Evolutionary conservation across 2,888 invertebrate genomes (phyloP), one percentile per base, ranked within the genome.

Genomic region (Watsonalla cultraria): DNA sequence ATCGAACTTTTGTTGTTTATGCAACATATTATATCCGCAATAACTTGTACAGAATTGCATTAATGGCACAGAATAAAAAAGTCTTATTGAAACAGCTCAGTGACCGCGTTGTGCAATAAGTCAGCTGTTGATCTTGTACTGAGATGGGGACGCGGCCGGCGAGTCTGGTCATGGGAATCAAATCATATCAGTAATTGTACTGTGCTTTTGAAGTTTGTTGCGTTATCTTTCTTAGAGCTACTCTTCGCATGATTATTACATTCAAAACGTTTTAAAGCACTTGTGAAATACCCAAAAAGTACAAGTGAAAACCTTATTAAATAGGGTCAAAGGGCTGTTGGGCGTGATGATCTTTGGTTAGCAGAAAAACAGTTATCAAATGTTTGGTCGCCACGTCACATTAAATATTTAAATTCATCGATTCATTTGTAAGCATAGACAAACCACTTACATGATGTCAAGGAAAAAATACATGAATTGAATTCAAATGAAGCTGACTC

Each of bases 1-100:
- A 78, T 79, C 72, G 72, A 71, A 69, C 65, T 62, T 64, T 72
- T 65, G 74, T 80, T 79, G 78, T 82, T 78, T 72, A 71, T 71
- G 59, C 65, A 74, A 69, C 64, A 64, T 65, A 70, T 63, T 76
- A 78, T 75, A 76, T 76, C 78, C 72, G 74, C 63, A 50, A 46
- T 58, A 35, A 8, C 46, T 35, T 50, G 35, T 24, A 37, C 33
- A 49, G 49, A 48, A 52, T 57, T 46, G 50, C 58, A 52, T 37
- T 47, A 7, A 47, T 55, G 37, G 45, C 13, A 24, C 52, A 52
- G 54, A 54, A 45, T 48, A 45, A 49, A 7, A 33, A 15, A 13
- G n/a, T 51, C 42, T 45, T 54, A 15, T 33, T 54, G 45, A 52
- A 45, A 50, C 39, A 47, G n/a, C n/a, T 45, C 52, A 52, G 49